These are phyloP conservation scores for Drosophila santomea DNA, from an alignment of 1,140 invertebrate genomes.

Conservation along the genomic window DNA sequence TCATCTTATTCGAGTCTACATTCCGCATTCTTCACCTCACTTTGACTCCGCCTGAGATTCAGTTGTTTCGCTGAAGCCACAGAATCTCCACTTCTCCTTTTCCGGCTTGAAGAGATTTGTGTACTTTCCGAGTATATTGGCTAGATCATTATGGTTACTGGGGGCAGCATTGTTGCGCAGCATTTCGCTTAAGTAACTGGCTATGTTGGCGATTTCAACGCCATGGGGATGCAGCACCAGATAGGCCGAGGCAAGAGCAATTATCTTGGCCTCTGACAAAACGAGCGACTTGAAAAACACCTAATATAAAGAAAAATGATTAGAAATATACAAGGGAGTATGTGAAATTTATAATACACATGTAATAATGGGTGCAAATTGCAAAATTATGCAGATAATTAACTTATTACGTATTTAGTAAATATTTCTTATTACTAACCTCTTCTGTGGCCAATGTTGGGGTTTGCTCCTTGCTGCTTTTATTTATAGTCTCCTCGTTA, in stretches of 20 bases:
- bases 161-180: conserved; percentile 86
- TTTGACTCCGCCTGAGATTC: conserved; percentile 17
- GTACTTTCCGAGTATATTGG: conserved; percentile 90
- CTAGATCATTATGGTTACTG: conserved; percentile 88
- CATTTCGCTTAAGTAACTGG: conserved; percentile 92
- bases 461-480: background rate
- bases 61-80: conserved; percentile 86
- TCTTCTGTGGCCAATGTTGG: conserved; percentile 1
- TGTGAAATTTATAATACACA: background rate
- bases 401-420: too few relatives aligned
- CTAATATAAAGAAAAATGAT: conserved; percentile 13
- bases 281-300: conserved; percentile 79
- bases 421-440: conserved; percentile 8
- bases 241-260: conserved; percentile 92
- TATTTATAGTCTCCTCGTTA: conserved; percentile 6
- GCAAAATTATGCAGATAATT: background rate
- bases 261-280: conserved; percentile 88
- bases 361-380: background rate
- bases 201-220: conserved; percentile 92
- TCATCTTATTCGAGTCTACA: conserved; percentile 40
- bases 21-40: conserved; percentile 3
- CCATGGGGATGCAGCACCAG: conserved; percentile 95
- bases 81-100: conserved; percentile 88
- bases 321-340: too few relatives aligned
- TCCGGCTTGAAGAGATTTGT: conserved; percentile 89